Base-by-base conservation (phyloP, 2,888 invertebrate species). In the Oasisia sp. region DNA sequence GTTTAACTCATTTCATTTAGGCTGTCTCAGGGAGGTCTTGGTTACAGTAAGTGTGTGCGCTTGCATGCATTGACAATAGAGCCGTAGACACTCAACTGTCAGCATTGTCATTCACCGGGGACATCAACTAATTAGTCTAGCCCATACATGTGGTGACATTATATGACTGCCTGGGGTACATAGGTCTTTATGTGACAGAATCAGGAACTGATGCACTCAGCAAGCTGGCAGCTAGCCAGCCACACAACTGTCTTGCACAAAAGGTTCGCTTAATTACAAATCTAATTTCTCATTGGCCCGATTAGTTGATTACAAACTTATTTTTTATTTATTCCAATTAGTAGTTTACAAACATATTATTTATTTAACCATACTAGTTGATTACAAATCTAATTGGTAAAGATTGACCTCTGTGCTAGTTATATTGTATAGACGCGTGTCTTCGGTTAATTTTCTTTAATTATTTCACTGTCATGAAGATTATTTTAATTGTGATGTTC, bases 101-200 rank as follows among this genome's bases (percentile, higher is more conserved):
- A 74, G 74, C 7, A 27, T 0, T 74, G 74, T 27, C 74, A 74
- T 14, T 74, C 74, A 74, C 74, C 4, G 5, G n/a, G 27, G n/a
- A 27, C 74, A n/a, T n/a, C n/a, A n/a, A n/a, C 74, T 74, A 74
- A 74, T 74, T 74, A 74, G 74, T 74, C 74, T 74, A 74, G 74
- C 27, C 74, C 14, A n/a, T 7, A 19, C 74, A 74, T 74, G 74
- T 50, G 14, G 74, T 19, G n/a, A 19, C 27, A 2, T 27, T 74
- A 14, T 74, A n/a, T 19, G 74, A 74, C 74, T 74, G 74, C n/a
- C 74, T 74, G 74, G 74, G 74, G 50, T 50, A 12, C 50, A 50
- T 1, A 50, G 50, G 50, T 50, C 14, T 50, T 12, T 50, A 50
- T 50, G 50, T 50, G 12, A 50, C 50, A 50, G 50, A 50, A 50